Evolutionary conservation across 2,888 invertebrate species (phyloP), one percentile per base, ranked within the genome.

Genomic region (Caradrina clavipalpis): DNA sequence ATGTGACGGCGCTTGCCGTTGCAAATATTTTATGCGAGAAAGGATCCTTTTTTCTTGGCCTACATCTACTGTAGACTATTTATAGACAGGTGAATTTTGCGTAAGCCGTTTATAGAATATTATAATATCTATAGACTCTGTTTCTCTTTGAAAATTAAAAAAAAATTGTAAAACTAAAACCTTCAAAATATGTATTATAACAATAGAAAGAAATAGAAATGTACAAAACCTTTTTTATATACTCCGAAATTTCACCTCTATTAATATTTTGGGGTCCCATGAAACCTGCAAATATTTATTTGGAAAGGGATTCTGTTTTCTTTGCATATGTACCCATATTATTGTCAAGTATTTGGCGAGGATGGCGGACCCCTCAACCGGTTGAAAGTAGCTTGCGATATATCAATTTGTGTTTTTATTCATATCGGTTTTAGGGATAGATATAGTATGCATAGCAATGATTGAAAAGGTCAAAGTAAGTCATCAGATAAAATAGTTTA

Each of bases 251-350:
- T 49, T 49, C 54, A 49, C 49, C 53, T 73, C 22, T 76, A 55
- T 59, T 49, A 70, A 58, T 57, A 62, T 61, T 50, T 39, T 10
- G 13, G 72, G 65, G 11, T 59, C 49, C 54, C 26, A 70, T 64
- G 42, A 56, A 73, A 21, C 45, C 15, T 45, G 31, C 56, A 64
- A 75, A 75, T 78, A 61, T 75, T 78, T 65, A 21, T 57, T 10
- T 31, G 2, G 63, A 64, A 50, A 73, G 47, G 78, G 73, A 73
- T 78, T 65, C 49, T 61, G 66, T 78, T 78, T 78, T 61, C 62
- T 62, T 77, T 77, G 62, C 49, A 35, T 73, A 78, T 57, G 45
- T 57, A 26, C 35, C 35, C 35, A 35, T 60, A 47, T 47, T 31
- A 26, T n/a, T 13, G 6, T 62, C 49, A 17, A 58, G 78, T 63